These are phyloP conservation scores for Cottus gobio DNA, from an alignment of 2,113 vertebrate genomes.

Conservation along the genomic window DNA sequence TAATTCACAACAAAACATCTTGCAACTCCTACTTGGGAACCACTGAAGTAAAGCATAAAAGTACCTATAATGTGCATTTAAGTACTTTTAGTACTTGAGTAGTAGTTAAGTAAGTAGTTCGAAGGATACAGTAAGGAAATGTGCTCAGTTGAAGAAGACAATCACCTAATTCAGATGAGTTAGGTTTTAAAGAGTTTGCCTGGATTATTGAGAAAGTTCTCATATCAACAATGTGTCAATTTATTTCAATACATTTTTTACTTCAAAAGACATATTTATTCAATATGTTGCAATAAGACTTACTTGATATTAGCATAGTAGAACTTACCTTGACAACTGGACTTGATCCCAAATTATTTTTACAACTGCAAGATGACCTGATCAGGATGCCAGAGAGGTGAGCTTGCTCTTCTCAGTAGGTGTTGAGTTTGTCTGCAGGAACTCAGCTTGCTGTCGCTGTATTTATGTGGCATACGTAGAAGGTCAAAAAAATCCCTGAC, in stretches of 20 bases:
- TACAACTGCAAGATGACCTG: neutral
- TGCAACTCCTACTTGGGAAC: neutral
- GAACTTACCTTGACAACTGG: slow-evolving; percentile 49
- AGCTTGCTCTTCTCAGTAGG: neutral
- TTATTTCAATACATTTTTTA: neutral
- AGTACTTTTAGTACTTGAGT: neutral
- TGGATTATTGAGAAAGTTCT: neutral
- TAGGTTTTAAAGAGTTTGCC: neutral
- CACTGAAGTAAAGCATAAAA: neutral
- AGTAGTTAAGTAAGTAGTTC: neutral
- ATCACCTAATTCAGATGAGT: neutral
- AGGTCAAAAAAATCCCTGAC: slow-evolving; percentile 37
- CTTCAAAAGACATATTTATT: neutral
- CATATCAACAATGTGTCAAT: neutral
- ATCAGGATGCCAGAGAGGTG: neutral
- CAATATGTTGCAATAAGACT: neutral
- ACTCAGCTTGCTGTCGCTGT: slow-evolving; percentile 6
- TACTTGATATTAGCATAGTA: neutral
- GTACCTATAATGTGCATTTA: neutral
- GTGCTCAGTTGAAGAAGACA: neutral
- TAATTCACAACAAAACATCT: neutral
- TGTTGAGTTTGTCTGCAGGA: slow-evolving; percentile 27
- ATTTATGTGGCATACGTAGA: slow-evolving; percentile 58
- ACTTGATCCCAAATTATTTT: neutral
- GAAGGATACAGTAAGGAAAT: neutral